Percentiles rank a stretch among this genome's conserved stretches.
Conservation (phyloP, 2,113 vertebrate genomes). For the Rhabdomys dilectus region DNA sequence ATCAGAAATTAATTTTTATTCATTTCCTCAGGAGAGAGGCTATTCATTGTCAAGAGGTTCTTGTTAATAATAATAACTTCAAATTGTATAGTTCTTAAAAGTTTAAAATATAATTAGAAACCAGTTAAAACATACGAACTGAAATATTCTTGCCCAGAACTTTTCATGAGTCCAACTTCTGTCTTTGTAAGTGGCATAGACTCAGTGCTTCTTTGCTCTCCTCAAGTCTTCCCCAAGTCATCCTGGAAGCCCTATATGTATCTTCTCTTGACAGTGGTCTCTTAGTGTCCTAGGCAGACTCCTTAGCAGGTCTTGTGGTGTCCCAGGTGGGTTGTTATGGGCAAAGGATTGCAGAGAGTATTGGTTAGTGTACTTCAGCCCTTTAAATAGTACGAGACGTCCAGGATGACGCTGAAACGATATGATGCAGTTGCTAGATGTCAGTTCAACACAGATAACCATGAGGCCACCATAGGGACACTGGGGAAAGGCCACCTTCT, state of each 20-base stretch:
- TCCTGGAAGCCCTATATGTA: too few species aligned
- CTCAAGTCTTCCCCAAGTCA: not conserved
- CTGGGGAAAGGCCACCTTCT: not conserved
- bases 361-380: not conserved
- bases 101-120: conserved; percentile 64
- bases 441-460: not conserved
- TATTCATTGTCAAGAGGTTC: conserved; percentile 46
- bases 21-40: conserved; percentile 50
- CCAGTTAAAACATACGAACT: conserved; percentile 26
- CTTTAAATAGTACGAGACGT: not conserved
- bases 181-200: not conserved
- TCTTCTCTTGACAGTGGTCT: not conserved
- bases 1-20: conserved; percentile 74
- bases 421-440: not conserved
- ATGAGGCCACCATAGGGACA: fast-evolving
- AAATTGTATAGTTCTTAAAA: conserved; percentile 48
- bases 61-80: conserved; percentile 47
- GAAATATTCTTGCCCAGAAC: not conserved
- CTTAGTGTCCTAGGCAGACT: not conserved
- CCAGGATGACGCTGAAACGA: not conserved
- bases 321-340: not conserved
- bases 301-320: not conserved
- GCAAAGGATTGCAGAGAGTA: not conserved
- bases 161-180: not conserved
- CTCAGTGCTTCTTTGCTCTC: not conserved